These are phyloP conservation scores for Ciconia nigra DNA, from an alignment of 2,797 vertebrate species.

Conservation along the genomic window DNA sequence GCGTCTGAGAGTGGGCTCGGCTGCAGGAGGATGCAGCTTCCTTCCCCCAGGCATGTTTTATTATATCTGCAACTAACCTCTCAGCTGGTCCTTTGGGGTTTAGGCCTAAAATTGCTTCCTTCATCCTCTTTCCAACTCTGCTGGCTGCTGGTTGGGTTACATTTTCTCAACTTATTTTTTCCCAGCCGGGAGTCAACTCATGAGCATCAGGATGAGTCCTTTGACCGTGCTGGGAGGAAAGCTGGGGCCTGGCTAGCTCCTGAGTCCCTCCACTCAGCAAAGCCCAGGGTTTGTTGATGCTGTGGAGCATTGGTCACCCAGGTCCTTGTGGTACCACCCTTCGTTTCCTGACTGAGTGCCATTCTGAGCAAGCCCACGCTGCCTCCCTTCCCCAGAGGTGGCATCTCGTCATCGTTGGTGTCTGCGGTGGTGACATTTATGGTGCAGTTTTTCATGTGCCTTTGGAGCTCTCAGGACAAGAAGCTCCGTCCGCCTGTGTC, in stretches of 20 bases:
- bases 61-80: conserved; percentile 45
- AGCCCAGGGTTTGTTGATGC: neutral
- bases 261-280: neutral
- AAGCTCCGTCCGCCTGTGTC: conserved; percentile 46
- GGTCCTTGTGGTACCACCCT: neutral
- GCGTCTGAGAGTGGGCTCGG: neutral
- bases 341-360: neutral
- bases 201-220: neutral
- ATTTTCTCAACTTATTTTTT: neutral
- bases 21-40: conserved; percentile 29
- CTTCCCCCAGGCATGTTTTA: conserved; percentile 30
- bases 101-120: conserved; percentile 27
- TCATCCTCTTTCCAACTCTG: neutral
- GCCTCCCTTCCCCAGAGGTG: conserved; percentile 35
- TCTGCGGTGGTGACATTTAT: conserved; percentile 60
- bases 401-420: conserved; percentile 48
- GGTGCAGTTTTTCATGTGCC: conserved; percentile 63
- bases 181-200: neutral
- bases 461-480: conserved; percentile 64
- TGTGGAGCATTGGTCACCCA: neutral
- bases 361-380: neutral
- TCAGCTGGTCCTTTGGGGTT: neutral
- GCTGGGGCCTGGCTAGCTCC: neutral
- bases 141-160: neutral
- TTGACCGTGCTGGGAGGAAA: neutral